phyloP scores from a whole-genome alignment of 1,140 invertebrate species.

The Polypedilum vanderplanki region DNA sequence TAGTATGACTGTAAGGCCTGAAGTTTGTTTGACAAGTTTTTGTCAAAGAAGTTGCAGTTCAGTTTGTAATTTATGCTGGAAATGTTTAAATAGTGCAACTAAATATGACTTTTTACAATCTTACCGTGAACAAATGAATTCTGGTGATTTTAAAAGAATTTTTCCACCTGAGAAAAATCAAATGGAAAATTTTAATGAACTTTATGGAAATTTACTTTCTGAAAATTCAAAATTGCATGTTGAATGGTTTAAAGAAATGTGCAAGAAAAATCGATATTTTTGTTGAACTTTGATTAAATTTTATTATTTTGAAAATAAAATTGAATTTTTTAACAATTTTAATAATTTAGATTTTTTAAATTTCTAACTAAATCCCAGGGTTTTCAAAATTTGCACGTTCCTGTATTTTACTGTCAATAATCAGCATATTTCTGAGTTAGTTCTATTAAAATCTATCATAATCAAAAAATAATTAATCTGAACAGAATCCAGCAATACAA shows the following conservation, averaged over 20 bases:
- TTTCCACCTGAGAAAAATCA: neutral
- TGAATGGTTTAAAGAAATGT: neutral
- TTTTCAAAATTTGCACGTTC: too few relatives aligned
- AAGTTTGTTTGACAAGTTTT: neutral
- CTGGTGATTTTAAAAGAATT: neutral
- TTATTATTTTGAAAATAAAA: neutral
- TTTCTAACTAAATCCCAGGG: too few relatives aligned
- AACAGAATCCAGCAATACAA: too few relatives aligned
- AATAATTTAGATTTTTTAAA: too few relatives aligned
- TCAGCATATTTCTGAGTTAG: too few relatives aligned
- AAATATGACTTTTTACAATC: neutral
- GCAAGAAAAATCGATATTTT: neutral
- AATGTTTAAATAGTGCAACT: neutral
- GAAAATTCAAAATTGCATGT: neutral
- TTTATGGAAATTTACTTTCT: neutral
- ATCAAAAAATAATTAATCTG: too few relatives aligned
- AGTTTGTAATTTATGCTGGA: neutral
- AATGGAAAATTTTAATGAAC: neutral
- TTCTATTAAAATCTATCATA: too few relatives aligned
- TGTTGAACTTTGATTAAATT: neutral
- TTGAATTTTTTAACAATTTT: too few relatives aligned
- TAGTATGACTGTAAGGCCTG: neutral
- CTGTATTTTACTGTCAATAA: too few relatives aligned
- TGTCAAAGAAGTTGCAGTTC: neutral
- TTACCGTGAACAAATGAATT: neutral